phyloP scores from a whole-genome alignment of 2,888 invertebrate genomes.

The Conchocele bisecta region DNA sequence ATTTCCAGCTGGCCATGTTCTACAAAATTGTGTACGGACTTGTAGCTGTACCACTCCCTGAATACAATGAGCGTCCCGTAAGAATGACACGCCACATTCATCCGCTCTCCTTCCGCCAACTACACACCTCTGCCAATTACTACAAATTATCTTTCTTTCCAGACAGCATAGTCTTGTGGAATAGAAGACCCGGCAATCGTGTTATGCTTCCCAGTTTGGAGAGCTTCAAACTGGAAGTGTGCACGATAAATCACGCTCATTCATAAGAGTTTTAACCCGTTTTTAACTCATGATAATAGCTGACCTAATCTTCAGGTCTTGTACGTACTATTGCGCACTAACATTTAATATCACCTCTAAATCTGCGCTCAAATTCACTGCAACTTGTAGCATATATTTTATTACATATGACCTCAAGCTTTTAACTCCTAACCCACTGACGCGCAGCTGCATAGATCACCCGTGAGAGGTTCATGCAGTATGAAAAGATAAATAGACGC shows the following conservation, averaged over 20 bases:
- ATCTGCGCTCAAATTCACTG: too few species aligned
- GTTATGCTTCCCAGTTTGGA: not conserved
- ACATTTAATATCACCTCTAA: too few species aligned
- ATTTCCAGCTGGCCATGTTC: constrained; percentile 1
- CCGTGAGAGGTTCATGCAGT: too few species aligned
- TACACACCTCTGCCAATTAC: constrained; percentile 4
- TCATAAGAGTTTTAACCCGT: constrained; percentile 2
- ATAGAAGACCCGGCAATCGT: constrained; percentile 1
- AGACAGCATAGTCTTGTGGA: constrained; percentile 9
- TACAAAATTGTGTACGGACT: constrained; percentile 11
- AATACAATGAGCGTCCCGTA: not conserved
- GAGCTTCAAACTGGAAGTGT: not conserved
- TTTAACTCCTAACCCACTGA: too few species aligned
- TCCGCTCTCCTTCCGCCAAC: constrained; percentile 16
- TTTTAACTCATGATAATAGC: too few species aligned
- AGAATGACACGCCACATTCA: constrained; percentile 19
- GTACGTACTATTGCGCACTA: too few species aligned
- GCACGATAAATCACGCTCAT: not conserved
- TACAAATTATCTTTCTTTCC: constrained; percentile 15
- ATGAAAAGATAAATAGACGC: too few species aligned
- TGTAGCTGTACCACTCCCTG: constrained; percentile 4
- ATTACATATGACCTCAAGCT: too few species aligned
- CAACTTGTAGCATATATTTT: too few species aligned
- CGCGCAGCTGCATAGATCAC: too few species aligned
- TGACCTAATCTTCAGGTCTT: too few species aligned